Conservation (phyloP, 2,113 vertebrate species). For the Peromyscus californicus region DNA sequence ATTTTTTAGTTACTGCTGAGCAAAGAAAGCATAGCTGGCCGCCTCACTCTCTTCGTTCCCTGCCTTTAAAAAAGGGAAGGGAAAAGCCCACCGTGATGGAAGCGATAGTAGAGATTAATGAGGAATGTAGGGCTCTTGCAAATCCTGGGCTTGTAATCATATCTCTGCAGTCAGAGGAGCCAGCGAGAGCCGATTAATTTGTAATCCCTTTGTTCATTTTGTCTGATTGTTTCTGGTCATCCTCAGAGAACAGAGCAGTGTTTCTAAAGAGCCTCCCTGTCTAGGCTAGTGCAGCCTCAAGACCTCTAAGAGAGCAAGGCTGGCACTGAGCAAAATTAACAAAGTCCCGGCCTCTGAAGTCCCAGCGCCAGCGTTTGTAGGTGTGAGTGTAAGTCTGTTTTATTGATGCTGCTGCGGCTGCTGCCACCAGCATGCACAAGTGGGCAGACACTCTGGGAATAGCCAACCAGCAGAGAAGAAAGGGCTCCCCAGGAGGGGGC, state of each 20-base stretch:
- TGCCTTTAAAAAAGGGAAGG: background rate
- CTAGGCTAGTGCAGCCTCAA: background rate
- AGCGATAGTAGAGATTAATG: slow-evolving; percentile 72
- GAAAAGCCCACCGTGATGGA: slow-evolving; percentile 43
- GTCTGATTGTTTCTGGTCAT: slow-evolving; percentile 74
- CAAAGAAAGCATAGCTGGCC: slow-evolving; percentile 37
- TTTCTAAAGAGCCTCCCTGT: background rate
- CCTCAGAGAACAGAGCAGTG: slow-evolving; percentile 52
- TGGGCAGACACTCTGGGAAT: background rate
- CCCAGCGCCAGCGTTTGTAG: background rate
- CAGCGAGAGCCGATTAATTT: slow-evolving; percentile 64
- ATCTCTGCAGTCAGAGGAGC: slow-evolving; percentile 72
- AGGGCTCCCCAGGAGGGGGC: background rate
- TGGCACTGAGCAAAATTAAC: slow-evolving; percentile 40
- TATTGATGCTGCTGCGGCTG: background rate
- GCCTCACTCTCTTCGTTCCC: background rate
- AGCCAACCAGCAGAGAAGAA: background rate
- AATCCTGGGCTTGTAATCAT: slow-evolving; percentile 69
- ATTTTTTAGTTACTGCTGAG: slow-evolving; percentile 77
- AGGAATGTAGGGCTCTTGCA: slow-evolving; percentile 70
- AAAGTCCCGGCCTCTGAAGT: background rate
- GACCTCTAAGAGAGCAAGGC: slow-evolving; percentile 5
- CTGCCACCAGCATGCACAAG: background rate
- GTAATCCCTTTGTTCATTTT: slow-evolving; percentile 79
- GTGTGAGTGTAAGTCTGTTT: background rate